Base-by-base conservation (phyloP, 2,113 vertebrate species). In the Elaphurus davidianus region DNA sequence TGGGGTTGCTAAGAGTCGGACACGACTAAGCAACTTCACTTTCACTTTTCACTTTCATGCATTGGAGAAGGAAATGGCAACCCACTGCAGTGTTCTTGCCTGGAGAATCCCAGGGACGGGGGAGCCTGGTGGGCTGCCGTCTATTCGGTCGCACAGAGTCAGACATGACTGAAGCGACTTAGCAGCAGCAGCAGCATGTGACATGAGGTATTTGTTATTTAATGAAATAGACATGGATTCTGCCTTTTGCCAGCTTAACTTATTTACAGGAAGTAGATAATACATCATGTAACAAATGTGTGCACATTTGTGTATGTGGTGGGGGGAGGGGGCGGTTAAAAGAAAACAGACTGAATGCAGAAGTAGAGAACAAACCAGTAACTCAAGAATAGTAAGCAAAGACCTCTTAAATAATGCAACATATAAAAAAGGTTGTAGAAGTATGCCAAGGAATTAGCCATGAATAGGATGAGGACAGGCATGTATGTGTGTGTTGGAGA, bases 391-490 rank as follows among this genome's bases (percentile, higher is more conserved):
- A 45, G 11, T 59, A 36, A 92, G 5, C 10, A 88, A 96, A 86
- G 30, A 64, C 12, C 54, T 90, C 76, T 93, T 67, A 64, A 74
- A 57, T 21, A 64, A 40, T 55, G 13, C 36, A 9, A 30, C 9
- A 33, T 60, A 52, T 9, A 57, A 12, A 33, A 85, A 94, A 52
- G 3, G 23, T 47, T 3, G 0, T 21, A 52, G 25, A 82, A 19
- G 4, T 59, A 4, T 14, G 5, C 27, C 43, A 78, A 57, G 5
- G 9, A 60, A 57, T 84, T 25, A 95, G 11, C 1, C 21, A 45
- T 40, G 23, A 57, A 19, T 55, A 94, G 1, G 9, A 55, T n/a
- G 28, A 25, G 6, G 1, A 54, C 0, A 5, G 8, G 4, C 3
- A 59, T 40, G 33, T 50, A 7, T 28, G 21, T 27, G 0, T 36